These are phyloP conservation scores for Phaethon lepturus DNA, from an alignment of 2,113 vertebrate species.

Conservation along the genomic window DNA sequence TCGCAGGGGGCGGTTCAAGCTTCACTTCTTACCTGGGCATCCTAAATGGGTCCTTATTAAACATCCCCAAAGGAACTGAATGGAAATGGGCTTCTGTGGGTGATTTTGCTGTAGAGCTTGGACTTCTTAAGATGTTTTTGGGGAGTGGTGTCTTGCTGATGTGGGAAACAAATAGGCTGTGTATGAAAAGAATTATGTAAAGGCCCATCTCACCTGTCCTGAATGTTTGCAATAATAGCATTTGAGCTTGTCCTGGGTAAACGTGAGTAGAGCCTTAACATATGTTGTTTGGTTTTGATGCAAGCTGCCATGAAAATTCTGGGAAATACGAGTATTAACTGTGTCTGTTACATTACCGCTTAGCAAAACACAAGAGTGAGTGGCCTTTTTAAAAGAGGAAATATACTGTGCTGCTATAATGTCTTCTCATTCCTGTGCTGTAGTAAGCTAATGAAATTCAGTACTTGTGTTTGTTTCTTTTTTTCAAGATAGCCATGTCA, in stretches of 20 bases:
- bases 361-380: background rate
- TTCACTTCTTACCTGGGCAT: accelerated
- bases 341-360: background rate
- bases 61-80: accelerated
- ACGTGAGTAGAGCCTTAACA: background rate
- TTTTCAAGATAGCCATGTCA: background rate
- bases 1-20: accelerated
- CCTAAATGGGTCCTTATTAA: accelerated
- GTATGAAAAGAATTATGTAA: background rate
- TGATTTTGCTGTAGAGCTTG: background rate
- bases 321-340: accelerated
- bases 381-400: background rate
- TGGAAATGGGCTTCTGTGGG: accelerated
- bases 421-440: background rate
- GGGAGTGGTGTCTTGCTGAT: too few species aligned
- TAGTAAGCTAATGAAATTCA: background rate
- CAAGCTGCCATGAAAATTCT: background rate
- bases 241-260: background rate
- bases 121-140: background rate
- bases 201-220: background rate
- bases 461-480: background rate
- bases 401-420: accelerated
- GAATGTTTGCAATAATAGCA: background rate
- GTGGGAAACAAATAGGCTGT: background rate
- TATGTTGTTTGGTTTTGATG: background rate